Base-by-base conservation (phyloP, 2,797 vertebrate species). In the Lophius americanus region DNA sequence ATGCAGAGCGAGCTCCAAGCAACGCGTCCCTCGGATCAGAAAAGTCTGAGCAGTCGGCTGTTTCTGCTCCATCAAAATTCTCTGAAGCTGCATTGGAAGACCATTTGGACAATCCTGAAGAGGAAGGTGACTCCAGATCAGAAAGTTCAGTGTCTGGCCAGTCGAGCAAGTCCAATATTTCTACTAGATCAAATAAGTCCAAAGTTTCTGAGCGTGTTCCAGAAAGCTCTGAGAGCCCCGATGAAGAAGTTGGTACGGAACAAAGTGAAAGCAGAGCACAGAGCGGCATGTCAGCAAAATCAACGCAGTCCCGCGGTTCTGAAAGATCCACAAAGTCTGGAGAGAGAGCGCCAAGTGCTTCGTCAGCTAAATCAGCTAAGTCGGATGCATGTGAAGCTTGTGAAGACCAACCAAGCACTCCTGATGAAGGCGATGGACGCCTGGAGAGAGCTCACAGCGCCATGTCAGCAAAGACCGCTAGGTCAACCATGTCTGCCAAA, bases 11-110 rank as follows among this genome's bases (percentile, higher is more conserved):
- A 67, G 39, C 65, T n/a, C 60, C 44, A 50, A 88, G 85, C 42
- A 65, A 39, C 5, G 36, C 68, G 55, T 89, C 86, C 37, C 7
- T 1, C 46, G 47, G 57, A 38, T 47, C 43, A 6, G 14, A 41
- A 46, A 83, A 61, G 57, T 85, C 87, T 46, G 11, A 38, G 48
- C 79, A 65, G 48, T 90, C 88, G 64, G 81, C 61, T 67, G 23
- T 75, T 56, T 91, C 90, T 38, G 14, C 11, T 3, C 2, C 4
- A 37, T 58, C 47, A 10, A 67, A 64, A 50, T 61, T 52, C 79
- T 84, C 81, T 14, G 68, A 69, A 78, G 44, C 6, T 23, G 23
- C 23, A 23, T 23, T 23, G 23, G 23, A 23, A 23, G 23, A 23
- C 23, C 23, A 1, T 54, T 85, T 73, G 42, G 50, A 38, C 4